Percentiles rank a stretch among this genome's conserved stretches.
Conservation (phyloP, 2,113 vertebrate species). For the Amblyopsis rosae region DNA sequence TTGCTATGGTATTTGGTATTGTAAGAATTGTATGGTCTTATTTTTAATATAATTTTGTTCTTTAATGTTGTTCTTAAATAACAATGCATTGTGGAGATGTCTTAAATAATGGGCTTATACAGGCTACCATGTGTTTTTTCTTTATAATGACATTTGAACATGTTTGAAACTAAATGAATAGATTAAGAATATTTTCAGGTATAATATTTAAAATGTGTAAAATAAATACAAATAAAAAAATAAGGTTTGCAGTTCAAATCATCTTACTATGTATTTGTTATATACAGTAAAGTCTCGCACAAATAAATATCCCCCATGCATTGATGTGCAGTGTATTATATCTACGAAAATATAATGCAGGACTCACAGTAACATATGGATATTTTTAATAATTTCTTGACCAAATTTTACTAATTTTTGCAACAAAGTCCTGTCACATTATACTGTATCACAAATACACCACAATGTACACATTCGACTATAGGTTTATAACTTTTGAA, state of each 20-base stretch:
- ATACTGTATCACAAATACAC: neutral
- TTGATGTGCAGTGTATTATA: neutral
- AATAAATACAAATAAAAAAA: neutral
- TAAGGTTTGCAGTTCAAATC: neutral
- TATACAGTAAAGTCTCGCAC: neutral
- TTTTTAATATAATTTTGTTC: too few relatives aligned
- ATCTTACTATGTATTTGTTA: neutral
- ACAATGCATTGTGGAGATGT: too few relatives aligned
- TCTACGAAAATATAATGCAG: neutral
- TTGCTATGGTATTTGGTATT: too few relatives aligned
- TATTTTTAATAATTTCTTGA: neutral
- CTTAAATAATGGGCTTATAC: too few relatives aligned
- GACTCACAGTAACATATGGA: neutral
- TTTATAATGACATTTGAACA: too few relatives aligned
- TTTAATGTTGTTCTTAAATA: too few relatives aligned
- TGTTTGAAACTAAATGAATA: too few relatives aligned
- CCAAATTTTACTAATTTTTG: conserved; percentile 7
- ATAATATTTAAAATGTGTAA: too few relatives aligned
- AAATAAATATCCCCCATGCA: too few relatives aligned
- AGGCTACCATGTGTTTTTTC: too few relatives aligned
- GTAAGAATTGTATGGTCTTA: too few relatives aligned
- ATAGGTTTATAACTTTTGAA: neutral
- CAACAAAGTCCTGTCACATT: conserved; percentile 8
- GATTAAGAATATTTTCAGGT: too few relatives aligned
- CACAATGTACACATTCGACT: neutral